phyloP scores from a whole-genome alignment of 2,888 invertebrate genomes.

The Sesamia inferens region DNA sequence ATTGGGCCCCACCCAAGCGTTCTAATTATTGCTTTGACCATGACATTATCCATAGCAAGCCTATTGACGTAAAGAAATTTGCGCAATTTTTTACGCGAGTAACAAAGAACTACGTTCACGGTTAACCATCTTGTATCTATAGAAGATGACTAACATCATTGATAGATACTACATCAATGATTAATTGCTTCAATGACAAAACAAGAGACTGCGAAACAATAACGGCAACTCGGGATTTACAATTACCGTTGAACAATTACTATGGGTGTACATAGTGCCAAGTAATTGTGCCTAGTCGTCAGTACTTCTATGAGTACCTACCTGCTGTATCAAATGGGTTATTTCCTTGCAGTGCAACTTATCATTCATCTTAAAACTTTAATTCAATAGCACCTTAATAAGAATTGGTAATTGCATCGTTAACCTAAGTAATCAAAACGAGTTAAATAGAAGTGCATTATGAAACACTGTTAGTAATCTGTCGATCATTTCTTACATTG shows the following conservation, averaged over 20 bases:
- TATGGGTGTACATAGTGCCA: slow-evolving; percentile 19
- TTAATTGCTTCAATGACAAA: slow-evolving; percentile 63
- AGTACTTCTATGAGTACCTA: slow-evolving; percentile 3
- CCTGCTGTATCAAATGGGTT: slow-evolving; percentile 13
- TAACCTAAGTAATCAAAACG: neutral
- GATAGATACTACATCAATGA: slow-evolving; percentile 44
- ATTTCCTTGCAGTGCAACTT: slow-evolving; percentile 19
- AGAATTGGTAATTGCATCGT: neutral
- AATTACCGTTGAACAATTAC: slow-evolving; percentile 48
- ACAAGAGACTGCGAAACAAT: slow-evolving; percentile 65
- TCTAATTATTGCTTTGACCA: slow-evolving; percentile 66
- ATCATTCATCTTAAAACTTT: slow-evolving; percentile 8
- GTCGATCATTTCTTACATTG: slow-evolving; percentile 15
- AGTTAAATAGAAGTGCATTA: slow-evolving; percentile 14
- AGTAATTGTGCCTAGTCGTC: slow-evolving; percentile 11
- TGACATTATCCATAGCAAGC: slow-evolving; percentile 65
- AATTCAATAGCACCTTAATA: slow-evolving; percentile 1
- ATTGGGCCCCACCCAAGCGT: slow-evolving; percentile 42
- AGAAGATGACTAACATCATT: slow-evolving; percentile 58
- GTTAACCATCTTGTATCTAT: slow-evolving; percentile 61
- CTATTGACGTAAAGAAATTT: slow-evolving; percentile 61
- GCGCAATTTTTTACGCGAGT: slow-evolving; percentile 61
- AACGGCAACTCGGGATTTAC: slow-evolving; percentile 53
- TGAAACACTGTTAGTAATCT: slow-evolving; percentile 27
- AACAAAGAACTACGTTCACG: slow-evolving; percentile 57